Base-by-base conservation (phyloP, 2,888 invertebrate species). In the Glyphotaelius pellucidus region DNA sequence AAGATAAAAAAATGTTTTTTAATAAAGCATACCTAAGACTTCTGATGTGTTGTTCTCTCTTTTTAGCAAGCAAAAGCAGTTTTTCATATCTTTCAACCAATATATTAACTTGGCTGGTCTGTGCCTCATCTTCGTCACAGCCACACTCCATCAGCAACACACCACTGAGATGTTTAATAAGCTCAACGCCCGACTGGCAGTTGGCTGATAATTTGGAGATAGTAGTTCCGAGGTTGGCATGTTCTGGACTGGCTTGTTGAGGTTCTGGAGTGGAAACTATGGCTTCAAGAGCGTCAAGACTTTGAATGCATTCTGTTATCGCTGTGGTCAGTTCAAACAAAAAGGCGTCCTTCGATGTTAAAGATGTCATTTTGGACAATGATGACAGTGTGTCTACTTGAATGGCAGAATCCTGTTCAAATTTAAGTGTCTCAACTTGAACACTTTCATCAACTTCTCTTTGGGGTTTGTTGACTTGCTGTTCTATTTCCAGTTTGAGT, bases 281-380 rank as follows among this genome's bases (percentile, higher is more conserved):
- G n/a, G 95, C 96, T 94, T 98, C 97, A 35, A 98, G 95, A 14
- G 97, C 96, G 90, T 97, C 97, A 5, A 98, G 95, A 93, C 97
- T 97, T 12, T 96, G 96, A 88, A 96, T 96, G 93, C 98, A 97
- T 94, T 98, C 98, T 84, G 95, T 95, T 7, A 98, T 96, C 0
- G 98, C 98, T 5, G 97, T 97, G 81, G 97, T 96, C 80, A 98
- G 95, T 95, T 98, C 98, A 94, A 97, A 97, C 91, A 97, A 95
- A 94, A 98, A 98, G 0, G 98, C 98, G 94, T 98, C 98, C 94
- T 98, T 97, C 7, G 98, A 97, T 83, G 98, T 98, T 93, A 97
- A 97, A 25, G 97, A 97, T 0, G 97, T 97, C 95, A 97, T 97
- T 32, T 96, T 95, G 86, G 96, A 95, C 86, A 97, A 94, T 84